Conservation (phyloP, 2,797 vertebrate genomes). For the Myotis vivesi region DNA sequence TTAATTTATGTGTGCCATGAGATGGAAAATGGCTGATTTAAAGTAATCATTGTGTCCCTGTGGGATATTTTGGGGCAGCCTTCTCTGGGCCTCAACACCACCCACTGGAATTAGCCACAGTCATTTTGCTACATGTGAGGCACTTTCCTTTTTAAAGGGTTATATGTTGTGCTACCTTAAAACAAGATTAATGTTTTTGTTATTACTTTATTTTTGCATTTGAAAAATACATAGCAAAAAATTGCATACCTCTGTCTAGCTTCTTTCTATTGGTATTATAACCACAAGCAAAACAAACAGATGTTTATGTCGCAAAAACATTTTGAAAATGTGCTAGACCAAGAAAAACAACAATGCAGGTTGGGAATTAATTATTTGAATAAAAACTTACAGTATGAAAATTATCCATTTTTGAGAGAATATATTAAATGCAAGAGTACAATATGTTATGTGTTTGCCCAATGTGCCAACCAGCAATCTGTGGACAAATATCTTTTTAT, state of each 20-base stretch:
- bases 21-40: neutral
- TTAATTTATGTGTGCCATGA: neutral
- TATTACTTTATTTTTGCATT: neutral
- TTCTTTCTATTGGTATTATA: conserved; percentile 10
- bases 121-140: neutral
- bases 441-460: neutral
- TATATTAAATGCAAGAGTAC: neutral
- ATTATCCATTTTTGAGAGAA: neutral
- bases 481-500: neutral
- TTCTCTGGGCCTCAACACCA: neutral
- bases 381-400: neutral
- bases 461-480: neutral
- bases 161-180: neutral
- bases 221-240: neutral
- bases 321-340: conserved; percentile 3
- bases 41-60: neutral
- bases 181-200: neutral
- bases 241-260: neutral
- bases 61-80: neutral
- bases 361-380: neutral
- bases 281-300: conserved; percentile 2
- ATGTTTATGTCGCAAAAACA: neutral
- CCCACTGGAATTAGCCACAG: neutral
- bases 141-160: neutral
- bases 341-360: neutral